Evolutionary conservation across 2,888 invertebrate genomes (phyloP).

Genomic region (Hymenopus coronatus): DNA sequence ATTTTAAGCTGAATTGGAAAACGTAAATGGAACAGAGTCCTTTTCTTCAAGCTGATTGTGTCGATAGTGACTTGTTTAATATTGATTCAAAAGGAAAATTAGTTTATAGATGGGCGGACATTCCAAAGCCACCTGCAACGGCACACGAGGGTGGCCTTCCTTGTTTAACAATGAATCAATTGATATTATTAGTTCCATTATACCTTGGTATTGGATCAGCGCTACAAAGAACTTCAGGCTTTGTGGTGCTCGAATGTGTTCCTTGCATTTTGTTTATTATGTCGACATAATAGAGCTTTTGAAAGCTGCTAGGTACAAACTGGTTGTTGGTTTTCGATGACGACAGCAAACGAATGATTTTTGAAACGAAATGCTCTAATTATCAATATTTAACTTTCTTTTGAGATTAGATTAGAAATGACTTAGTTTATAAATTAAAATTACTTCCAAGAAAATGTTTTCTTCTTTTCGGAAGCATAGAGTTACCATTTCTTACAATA

Average conservation of each 20-base stretch:
- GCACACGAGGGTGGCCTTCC: neutral
- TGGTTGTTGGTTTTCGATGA: neutral
- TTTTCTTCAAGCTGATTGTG: conserved; percentile 4
- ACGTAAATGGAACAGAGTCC: neutral
- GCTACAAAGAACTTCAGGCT: neutral
- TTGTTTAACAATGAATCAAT: neutral
- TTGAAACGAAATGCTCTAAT: neutral
- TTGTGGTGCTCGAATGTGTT: neutral
- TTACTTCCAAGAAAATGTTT: neutral
- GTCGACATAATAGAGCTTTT: neutral
- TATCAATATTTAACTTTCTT: neutral
- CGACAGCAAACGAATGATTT: neutral
- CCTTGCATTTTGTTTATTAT: neutral
- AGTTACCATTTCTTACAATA: no score
- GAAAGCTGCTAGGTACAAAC: neutral
- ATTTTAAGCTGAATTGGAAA: neutral
- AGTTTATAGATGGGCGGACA: neutral
- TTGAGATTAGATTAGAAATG: neutral
- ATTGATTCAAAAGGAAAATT: conserved; percentile 17
- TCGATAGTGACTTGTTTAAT: conserved; percentile 22
- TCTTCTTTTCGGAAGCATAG: no score
- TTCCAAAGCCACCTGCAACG: neutral
- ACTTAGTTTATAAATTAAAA: neutral
- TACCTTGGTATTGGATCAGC: neutral
- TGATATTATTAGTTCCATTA: neutral